Evolutionary conservation across 2,888 invertebrate genomes (phyloP), one percentile per base, ranked within the genome.

Genomic region (Acrocyrtus sp.): DNA sequence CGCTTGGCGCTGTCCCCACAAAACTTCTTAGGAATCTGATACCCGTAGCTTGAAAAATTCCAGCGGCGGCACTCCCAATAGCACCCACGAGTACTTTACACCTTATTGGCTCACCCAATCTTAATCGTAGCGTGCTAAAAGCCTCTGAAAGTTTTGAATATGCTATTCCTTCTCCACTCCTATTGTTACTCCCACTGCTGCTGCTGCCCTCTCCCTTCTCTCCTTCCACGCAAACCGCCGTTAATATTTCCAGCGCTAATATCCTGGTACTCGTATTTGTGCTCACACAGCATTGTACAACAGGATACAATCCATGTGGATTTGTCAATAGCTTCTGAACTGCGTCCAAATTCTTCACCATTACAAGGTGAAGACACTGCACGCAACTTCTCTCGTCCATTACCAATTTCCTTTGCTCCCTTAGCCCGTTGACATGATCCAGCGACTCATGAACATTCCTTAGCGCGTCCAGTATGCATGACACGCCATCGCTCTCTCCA

Each of bases 51-150:
- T 94, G 89, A 3, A 94, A 81, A 2, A 72, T 72, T 19, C 81
- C 79, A 12, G 81, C 78, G 17, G 78, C 74, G 0, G 81, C 81
- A 57, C 68, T 68, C n/a, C 73, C 72, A 65, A 81, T 76, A 8
- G 79, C 81, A 1, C 95, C 95, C 6, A 95, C 91, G 0, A 96
- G 88, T 83, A 96, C 92, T 74, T 96, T 89, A 85, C 96, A 96
- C 83, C 96, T 89, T 5, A 96, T 95, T 0, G 96, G 95, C 83
- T 97, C 96, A 3, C 95, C 95, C 83, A 93, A 94, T 72, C 95
- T 88, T 5, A 96, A 86, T 41, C 96, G 88, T 61, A 96, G 87
- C 0, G 95, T 94, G 0, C 95, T 94, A 78, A 96, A 88, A 0
- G 96, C 95, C 84, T 96, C n/a, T n/a, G n/a, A n/a, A n/a, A n/a